Evolutionary conservation across 2,888 invertebrate species (phyloP).

Genomic region (Odontocerum albicorne): DNA sequence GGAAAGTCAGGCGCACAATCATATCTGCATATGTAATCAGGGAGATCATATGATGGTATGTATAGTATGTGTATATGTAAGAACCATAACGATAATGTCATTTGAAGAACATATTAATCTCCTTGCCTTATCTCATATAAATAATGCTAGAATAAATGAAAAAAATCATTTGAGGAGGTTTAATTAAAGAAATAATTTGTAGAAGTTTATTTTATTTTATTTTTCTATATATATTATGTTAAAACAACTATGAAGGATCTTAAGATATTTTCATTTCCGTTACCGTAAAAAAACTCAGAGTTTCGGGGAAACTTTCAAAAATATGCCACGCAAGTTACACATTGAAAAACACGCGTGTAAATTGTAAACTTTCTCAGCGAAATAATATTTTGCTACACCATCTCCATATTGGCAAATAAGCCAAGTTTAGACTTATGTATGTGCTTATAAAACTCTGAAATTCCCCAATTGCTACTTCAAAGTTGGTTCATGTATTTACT

Average conservation of each 20-base stretch:
- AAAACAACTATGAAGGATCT: no score
- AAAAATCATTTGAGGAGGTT: no score
- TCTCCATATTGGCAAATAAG: constrained; percentile 23
- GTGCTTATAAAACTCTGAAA: constrained; percentile 30
- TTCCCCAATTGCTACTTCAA: constrained; percentile 33
- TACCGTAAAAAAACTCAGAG: no score
- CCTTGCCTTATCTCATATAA: no score
- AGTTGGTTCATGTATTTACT: constrained; percentile 32
- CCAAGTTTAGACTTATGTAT: constrained; percentile 25
- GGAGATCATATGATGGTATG: no score
- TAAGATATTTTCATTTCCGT: no score
- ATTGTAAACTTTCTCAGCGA: constrained; percentile 6
- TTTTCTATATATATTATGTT: background rate
- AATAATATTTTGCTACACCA: constrained; percentile 15
- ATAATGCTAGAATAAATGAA: no score
- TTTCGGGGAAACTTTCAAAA: constrained; percentile 6
- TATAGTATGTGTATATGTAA: no score
- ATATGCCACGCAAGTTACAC: constrained; percentile 3
- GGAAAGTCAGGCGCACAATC: no score
- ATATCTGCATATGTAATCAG: no score
- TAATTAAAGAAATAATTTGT: background rate
- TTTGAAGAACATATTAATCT: no score
- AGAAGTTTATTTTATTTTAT: background rate
- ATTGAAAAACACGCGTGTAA: constrained; percentile 14
- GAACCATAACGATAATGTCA: no score